Base-by-base conservation (phyloP, 2,113 vertebrate genomes). In the Argyrosomus japonicus region DNA sequence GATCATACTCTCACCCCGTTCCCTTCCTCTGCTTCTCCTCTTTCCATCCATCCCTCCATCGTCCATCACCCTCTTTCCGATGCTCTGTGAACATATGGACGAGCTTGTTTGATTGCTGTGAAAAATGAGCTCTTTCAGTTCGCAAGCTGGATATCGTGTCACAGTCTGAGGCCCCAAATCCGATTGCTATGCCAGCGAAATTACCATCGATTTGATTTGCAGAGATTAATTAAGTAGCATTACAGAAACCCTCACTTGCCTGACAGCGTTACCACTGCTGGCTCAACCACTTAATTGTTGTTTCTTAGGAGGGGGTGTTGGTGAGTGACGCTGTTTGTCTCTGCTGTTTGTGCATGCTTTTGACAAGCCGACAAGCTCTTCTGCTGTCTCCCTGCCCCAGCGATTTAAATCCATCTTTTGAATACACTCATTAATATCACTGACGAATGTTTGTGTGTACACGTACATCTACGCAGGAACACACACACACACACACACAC, bases 211-310 rank as follows among this genome's bases (percentile, higher is more conserved):
- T 93, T 95, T 88, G 91, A 95, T 93, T 94, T 92, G 85, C 78
- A 60, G 87, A 88, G 93, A 93, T 94, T 93, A 93, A 95, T 94
- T 94, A 93, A 91, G 91, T 83, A 81, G 85, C 87, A 88, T 89
- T 88, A 80, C 81, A 77, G 68, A 89, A 88, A 77, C 32, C 79
- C 76, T 86, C 82, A 83, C 61, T 85, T 84, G 88, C 88, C 90
- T 86, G 81, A 88, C 84, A 81, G 90, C 88, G 72, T 87, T 75
- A 86, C 68, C 74, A 81, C 85, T 84, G 68, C 70, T 40, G 54
- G 69, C 82, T 87, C 77, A 85, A 81, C 68, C 78, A 76, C 81
- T 86, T 91, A 93, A 93, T 93, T 92, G 91, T 93, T 92, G 88
- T 91, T 92, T 89, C 60, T 85, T 60, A 63, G 43, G 45, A 47